A percentile compares a stretch with the other conserved stretches of the same genome.
Conservation (phyloP, 2,797 vertebrate species). For the Rhabdophis nuchalis region DNA sequence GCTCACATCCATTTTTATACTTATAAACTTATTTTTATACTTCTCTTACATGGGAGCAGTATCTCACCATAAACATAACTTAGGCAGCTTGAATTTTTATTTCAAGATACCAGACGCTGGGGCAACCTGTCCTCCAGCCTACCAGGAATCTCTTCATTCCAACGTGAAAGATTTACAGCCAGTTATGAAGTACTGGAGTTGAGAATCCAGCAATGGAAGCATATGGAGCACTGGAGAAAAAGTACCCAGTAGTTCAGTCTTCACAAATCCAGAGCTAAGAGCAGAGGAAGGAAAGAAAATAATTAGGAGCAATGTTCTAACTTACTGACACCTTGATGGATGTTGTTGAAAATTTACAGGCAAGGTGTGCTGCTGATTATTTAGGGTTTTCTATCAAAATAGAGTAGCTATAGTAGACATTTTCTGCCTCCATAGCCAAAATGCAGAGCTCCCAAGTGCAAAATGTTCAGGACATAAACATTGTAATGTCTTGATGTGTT, state of each 20-base stretch:
- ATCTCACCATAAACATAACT: background rate
- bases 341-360: background rate
- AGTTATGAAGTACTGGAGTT: background rate
- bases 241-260: background rate
- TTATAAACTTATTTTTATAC: too few species aligned
- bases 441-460: background rate
- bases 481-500: slow-evolving; percentile 5
- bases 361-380: background rate
- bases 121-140: background rate
- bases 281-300: background rate
- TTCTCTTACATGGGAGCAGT: background rate
- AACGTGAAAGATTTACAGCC: background rate
- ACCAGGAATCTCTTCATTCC: rapidly evolving
- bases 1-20: too few species aligned
- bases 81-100: background rate
- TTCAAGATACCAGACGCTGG: background rate
- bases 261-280: background rate
- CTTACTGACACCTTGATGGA: background rate
- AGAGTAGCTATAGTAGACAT: background rate
- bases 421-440: background rate
- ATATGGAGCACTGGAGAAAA: background rate
- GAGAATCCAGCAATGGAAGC: background rate
- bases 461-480: slow-evolving; percentile 11
- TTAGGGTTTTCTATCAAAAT: background rate
- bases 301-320: background rate